Evolutionary conservation across 2,888 invertebrate genomes (phyloP).

Genomic region (Gymnocheta viridis): DNA sequence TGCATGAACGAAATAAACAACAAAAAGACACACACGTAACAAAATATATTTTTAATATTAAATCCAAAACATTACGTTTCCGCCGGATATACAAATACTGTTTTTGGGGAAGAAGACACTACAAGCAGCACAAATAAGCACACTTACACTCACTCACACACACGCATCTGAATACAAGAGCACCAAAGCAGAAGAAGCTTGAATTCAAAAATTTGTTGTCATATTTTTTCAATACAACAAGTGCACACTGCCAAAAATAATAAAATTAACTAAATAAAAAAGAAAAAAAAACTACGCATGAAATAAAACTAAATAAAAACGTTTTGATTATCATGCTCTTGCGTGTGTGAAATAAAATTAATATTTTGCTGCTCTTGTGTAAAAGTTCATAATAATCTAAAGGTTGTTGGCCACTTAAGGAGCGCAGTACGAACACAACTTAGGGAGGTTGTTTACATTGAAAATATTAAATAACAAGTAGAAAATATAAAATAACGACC

Average conservation of each 20-base stretch:
- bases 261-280: constrained; percentile 3
- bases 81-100: constrained; percentile 76
- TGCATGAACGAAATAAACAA: constrained; percentile 19
- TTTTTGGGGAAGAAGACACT: constrained; percentile 65
- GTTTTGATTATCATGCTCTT: constrained; percentile 54
- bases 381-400: constrained; percentile 60
- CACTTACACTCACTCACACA: background rate
- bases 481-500: constrained; percentile 6
- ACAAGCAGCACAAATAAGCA: background rate
- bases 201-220: constrained; percentile 65
- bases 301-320: constrained; percentile 31
- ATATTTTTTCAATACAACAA: constrained; percentile 73
- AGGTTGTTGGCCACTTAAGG: constrained; percentile 69
- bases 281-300: constrained; percentile 4
- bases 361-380: constrained; percentile 29
- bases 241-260: constrained; percentile 72
- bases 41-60: constrained; percentile 47
- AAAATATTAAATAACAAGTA: background rate
- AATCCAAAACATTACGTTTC: constrained; percentile 72
- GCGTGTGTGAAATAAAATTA: constrained; percentile 46
- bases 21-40: constrained; percentile 43
- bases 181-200: constrained; percentile 1
- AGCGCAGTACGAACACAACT: constrained; percentile 22
- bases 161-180: background rate
- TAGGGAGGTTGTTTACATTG: constrained; percentile 28